Evolutionary conservation across 2,888 invertebrate genomes (phyloP).

Genomic region (Eupithecia abbreviata): DNA sequence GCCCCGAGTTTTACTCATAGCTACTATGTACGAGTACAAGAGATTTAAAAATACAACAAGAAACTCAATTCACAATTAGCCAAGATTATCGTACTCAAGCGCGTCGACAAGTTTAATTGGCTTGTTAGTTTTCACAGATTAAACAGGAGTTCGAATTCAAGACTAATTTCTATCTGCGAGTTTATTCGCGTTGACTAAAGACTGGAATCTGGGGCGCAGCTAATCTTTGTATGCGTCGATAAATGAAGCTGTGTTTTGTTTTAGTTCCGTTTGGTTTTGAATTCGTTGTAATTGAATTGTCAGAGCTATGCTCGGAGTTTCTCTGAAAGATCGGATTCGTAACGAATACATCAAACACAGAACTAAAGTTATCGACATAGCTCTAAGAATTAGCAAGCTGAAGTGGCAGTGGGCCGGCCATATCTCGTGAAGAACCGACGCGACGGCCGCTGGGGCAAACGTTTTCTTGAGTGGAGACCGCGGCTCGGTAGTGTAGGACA

Average conservation of each 20-base stretch:
- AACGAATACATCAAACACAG: no score
- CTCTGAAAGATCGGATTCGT: no score
- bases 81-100: constrained; percentile 20
- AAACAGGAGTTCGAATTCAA: constrained; percentile 20
- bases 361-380: no score
- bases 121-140: constrained; percentile 45
- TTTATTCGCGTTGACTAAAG: constrained; percentile 5
- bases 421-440: no score
- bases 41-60: constrained; percentile 1
- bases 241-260: not conserved
- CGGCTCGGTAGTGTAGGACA: no score
- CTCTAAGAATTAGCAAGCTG: no score
- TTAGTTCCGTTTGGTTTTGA: not conserved
- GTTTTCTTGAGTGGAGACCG: no score
- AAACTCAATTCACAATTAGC: constrained; percentile 15
- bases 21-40: no score
- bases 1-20: not conserved
- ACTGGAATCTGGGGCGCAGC: not conserved
- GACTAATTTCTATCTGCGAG: constrained; percentile 4
- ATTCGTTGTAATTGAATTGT: no score
- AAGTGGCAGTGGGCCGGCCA: no score
- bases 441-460: no score
- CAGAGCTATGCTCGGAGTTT: no score
- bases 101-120: constrained; percentile 42
- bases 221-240: not conserved